Evolutionary conservation across 2,113 vertebrate genomes (phyloP), one percentile per base, ranked within the genome.

Genomic region (human): DNA sequence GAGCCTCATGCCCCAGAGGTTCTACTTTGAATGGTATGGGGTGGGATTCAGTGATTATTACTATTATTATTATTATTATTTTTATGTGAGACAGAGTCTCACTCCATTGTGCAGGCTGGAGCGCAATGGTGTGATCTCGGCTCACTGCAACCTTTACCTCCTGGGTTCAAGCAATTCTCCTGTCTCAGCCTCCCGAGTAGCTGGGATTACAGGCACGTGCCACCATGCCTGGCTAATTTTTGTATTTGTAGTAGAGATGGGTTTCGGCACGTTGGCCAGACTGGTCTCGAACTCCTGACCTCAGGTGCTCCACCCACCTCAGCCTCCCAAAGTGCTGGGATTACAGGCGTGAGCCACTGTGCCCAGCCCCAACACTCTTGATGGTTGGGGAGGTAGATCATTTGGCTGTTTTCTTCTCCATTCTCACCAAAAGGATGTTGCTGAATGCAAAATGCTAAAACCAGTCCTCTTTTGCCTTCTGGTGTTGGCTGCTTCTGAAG

Each of bases 381-480:
- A 84, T 61, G 59, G n/a, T 70, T 75, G 32, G 38, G 45, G 85
- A 89, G 40, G 66, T 27, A 38, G 75, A 88, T 81, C 40, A 93
- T 61, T 78, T 66, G 57, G 35, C 72, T 82, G 30, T 73, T 89
- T 96, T 96, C 48, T 80, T 55, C 59, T 68, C 50, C 45, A 43
- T 68, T 92, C 90, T 91, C 78, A 91, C 85, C 59, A 75, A 89
- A 96, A 94, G 40, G 64, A 76, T 90, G 88, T 75, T 96, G 35
- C 94, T 96, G 72, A 91, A 90, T 95, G 78, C 82, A 82, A 93
- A 91, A 93, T 95, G 88, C 81, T 89, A 85, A 96, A 50, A 57
- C 70, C 91, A 85, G 91, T 82, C 45, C 40, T 95, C 93, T 76
- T 85, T 68, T 68, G 88, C 93, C 94, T 95, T 94, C 89, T 94